Base-by-base conservation (phyloP, 2,797 vertebrate species). In the Smutsia temminckii region DNA sequence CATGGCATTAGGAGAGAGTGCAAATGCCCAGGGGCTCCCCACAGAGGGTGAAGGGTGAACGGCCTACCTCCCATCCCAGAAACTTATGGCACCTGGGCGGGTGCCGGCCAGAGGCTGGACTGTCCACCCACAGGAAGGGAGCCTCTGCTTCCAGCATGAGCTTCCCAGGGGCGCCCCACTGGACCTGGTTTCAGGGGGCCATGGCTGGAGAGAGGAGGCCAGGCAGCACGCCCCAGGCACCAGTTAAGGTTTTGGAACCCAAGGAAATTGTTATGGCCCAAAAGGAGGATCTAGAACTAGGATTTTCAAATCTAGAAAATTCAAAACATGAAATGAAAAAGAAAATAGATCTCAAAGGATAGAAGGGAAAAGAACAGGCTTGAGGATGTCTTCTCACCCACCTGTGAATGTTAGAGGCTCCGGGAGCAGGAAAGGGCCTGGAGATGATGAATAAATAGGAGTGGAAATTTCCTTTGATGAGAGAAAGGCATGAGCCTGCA, bases 281-380 rank as follows among this genome's bases (percentile, higher is more conserved):
- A 72, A 86, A 57, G 74, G 63, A 55, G 13, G 5, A 63, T 79
- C 53, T 61, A 23, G 61, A 84, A 80, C 14, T 21, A 72, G 46
- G 81, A 32, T 78, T 85, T 85, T 84, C 49, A 59, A 69, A 55
- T 61, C 66, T 8, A 32, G 46, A 83, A 95, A 27, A 61, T 29
- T 59, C 17, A 71, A 34, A 72, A 20, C 7, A 11, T 59, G 49
- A 63, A 63, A 89, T 51, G 12, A 32, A n/a, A 57, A 61, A 25
- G 32, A 46, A 27, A 29, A 37, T 49, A 29, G 49, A 8, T 63
- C 51, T 29, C 34, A 2, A 10, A 91, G 49, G 51, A 34, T 27
- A 51, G 27, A 61, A 81, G 40, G 68, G 6, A 32, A 40, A 34
- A 6, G 11, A 12, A 17, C 8, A 18, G 64, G 21, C 29, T 59